phyloP scores from a whole-genome alignment of 2,797 vertebrate species.

The Coilia nasus region DNA sequence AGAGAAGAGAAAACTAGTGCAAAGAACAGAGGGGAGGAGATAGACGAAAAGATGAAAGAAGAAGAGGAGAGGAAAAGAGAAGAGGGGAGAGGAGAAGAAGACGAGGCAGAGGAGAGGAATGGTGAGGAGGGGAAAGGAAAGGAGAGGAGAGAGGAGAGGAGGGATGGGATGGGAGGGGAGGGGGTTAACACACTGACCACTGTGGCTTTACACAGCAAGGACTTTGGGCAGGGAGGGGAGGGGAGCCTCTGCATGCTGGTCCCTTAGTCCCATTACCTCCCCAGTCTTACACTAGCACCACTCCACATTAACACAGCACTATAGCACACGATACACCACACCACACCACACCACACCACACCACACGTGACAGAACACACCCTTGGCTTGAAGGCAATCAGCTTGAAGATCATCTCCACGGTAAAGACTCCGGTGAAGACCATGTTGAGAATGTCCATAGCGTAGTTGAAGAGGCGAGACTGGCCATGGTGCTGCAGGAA shows the following conservation, averaged over 20 bases:
- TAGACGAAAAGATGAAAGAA: background rate
- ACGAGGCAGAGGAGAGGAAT: background rate
- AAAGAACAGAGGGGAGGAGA: background rate
- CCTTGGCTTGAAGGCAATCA: conserved; percentile 98
- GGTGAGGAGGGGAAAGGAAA: conserved; percentile 22
- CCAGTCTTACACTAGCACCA: background rate
- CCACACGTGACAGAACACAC: conserved; percentile 65
- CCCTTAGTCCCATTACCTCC: background rate
- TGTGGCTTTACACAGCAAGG: background rate
- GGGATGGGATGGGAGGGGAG: conserved; percentile 1
- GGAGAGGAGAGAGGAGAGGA: background rate
- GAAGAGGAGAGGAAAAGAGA: background rate
- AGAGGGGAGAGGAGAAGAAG: background rate
- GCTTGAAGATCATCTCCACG: conserved; percentile 97
- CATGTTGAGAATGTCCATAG: conserved; percentile 99
- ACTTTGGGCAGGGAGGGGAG: background rate
- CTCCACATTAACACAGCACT: background rate
- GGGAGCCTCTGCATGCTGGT: background rate
- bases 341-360: background rate
- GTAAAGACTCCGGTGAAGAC: conserved; percentile 98
- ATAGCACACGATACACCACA: background rate
- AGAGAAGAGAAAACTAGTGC: background rate
- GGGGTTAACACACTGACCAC: conserved; percentile 37
- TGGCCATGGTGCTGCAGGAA: conserved; percentile 89
- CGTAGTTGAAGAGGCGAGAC: conserved; percentile 92